These are phyloP conservation scores for Hirundichthys speculiger DNA, from an alignment of 2,113 vertebrate genomes.

Conservation along the genomic window DNA sequence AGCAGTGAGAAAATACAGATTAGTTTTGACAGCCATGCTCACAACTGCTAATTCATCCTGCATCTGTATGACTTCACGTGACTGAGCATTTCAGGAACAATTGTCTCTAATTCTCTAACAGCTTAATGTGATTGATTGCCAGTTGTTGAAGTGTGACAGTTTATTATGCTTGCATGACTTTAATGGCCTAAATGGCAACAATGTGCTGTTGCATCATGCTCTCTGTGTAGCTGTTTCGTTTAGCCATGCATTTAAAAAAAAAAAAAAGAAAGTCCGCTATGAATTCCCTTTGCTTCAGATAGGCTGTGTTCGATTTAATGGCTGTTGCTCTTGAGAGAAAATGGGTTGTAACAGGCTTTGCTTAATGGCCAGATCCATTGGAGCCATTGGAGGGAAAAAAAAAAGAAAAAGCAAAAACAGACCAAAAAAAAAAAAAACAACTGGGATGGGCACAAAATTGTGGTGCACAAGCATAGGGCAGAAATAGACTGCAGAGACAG, in stretches of 20 bases:
- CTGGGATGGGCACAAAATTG: slow-evolving; percentile 7
- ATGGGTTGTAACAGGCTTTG: slow-evolving; percentile 55
- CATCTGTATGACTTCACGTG: slow-evolving; percentile 22
- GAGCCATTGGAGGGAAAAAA: slow-evolving; percentile 22
- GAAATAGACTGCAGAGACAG: slow-evolving; percentile 2
- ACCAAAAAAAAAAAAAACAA: not conserved
- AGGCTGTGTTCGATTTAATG: slow-evolving; percentile 37
- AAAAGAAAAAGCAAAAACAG: not conserved
- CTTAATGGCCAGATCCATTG: slow-evolving; percentile 52
- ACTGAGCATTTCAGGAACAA: slow-evolving; percentile 27
- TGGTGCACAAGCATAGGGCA: slow-evolving; percentile 9
- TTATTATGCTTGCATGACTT: slow-evolving; percentile 25
- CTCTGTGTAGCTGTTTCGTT: slow-evolving; percentile 35
- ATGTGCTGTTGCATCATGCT: slow-evolving; percentile 11
- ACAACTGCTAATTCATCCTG: slow-evolving; percentile 15
- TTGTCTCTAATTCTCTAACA: slow-evolving; percentile 20
- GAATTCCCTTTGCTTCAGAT: slow-evolving; percentile 54
- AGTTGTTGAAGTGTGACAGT: slow-evolving; percentile 21
- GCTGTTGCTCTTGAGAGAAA: slow-evolving; percentile 49
- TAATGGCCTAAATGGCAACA: slow-evolving; percentile 28
- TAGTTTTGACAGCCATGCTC: slow-evolving; percentile 18
- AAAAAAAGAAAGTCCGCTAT: slow-evolving; percentile 45
- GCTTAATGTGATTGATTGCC: slow-evolving; percentile 49
- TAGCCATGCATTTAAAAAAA: slow-evolving; percentile 27
- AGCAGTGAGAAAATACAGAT: slow-evolving; percentile 14